These are phyloP conservation scores for Varecia variegata DNA, from an alignment of 2,797 vertebrate genomes.

Conservation along the genomic window DNA sequence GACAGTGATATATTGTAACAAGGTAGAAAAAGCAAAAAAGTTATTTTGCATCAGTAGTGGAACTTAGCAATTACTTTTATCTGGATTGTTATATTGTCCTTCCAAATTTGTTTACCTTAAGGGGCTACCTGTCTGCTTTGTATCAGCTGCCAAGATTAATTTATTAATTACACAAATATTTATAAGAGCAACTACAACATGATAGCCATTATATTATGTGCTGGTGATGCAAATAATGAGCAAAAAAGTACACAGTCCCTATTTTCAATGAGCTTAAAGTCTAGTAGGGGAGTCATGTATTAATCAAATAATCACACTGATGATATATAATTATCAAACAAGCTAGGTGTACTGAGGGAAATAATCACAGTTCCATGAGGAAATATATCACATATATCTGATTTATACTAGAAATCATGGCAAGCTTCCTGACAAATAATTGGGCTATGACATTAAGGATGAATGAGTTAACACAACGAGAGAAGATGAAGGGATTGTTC, in stretches of 20 bases:
- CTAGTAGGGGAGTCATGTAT: neutral
- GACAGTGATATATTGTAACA: neutral
- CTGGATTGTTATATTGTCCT: neutral
- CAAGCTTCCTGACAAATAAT: constrained; percentile 3
- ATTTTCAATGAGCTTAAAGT: neutral
- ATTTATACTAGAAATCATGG: neutral
- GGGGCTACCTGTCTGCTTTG: neutral
- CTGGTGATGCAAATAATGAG: neutral
- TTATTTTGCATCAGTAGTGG: neutral
- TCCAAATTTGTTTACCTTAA: neutral
- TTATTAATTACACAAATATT: constrained; percentile 45
- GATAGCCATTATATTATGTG: neutral
- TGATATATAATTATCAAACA: neutral
- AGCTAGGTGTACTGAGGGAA: neutral
- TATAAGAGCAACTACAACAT: neutral
- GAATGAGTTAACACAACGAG: neutral
- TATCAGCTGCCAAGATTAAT: neutral
- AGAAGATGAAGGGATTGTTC: neutral
- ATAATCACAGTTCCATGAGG: neutral
- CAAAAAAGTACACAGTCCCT: neutral
- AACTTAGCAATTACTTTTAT: constrained; percentile 20
- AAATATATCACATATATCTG: neutral
- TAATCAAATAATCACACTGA: constrained; percentile 21
- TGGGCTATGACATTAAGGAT: neutral
- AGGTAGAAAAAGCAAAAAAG: neutral